phyloP scores from a whole-genome alignment of 2,797 vertebrate genomes.

The Chiloscyllium punctatum region DNA sequence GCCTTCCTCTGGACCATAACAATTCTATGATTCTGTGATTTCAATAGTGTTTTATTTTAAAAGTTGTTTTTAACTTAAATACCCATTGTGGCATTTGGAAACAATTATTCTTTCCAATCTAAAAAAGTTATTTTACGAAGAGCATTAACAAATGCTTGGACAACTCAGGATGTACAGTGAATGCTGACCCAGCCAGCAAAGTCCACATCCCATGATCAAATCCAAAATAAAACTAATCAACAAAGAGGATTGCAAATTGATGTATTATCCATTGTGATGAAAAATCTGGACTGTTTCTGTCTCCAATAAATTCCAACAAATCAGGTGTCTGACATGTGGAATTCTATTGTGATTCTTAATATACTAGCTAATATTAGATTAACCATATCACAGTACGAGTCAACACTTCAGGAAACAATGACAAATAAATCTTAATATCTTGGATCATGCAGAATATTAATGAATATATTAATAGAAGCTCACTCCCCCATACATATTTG shows the following conservation, averaged over 20 bases:
- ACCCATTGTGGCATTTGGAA: neutral
- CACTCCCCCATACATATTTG: constrained; percentile 44
- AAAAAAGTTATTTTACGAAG: neutral
- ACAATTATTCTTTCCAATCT: neutral
- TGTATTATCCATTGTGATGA: neutral
- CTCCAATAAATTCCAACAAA: neutral
- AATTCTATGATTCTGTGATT: no score
- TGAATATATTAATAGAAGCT: constrained; percentile 33
- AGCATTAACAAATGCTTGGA: neutral
- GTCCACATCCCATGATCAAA: no score
- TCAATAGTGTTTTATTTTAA: neutral
- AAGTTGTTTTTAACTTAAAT: neutral
- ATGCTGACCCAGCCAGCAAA: no score
- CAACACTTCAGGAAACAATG: no score
- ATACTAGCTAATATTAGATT: neutral
- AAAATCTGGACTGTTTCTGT: neutral
- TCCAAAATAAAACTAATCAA: neutral
- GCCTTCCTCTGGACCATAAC: no score
- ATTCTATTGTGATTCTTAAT: neutral
- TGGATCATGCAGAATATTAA: neutral
- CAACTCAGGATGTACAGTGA: no score
- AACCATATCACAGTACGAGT: neutral
- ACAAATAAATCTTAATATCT: neutral
- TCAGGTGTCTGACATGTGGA: neutral
- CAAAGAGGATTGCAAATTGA: neutral